Base-by-base conservation (phyloP, 2,888 invertebrate genomes). In the Ophraella communa region DNA sequence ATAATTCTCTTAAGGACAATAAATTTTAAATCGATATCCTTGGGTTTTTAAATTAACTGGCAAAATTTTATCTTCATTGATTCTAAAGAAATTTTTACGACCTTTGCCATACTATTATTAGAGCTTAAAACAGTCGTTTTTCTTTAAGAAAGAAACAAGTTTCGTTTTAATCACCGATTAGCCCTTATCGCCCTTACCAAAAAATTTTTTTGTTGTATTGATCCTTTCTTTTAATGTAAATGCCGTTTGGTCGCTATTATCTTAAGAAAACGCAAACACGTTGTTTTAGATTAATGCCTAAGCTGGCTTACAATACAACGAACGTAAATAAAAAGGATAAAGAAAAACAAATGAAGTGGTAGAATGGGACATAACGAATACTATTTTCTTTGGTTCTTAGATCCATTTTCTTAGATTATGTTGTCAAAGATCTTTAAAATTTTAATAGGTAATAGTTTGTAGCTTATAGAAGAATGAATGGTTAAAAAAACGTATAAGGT, bases 1-100 rank as follows among this genome's bases (percentile, higher is more conserved):
- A 64, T 64, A 64, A 64, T 64, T 64, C 64, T 64, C 58, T 54
- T 49, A 17, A 23, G 47, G 27, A 39, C 55, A 64, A 64, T 64
- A 64, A 55, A 61, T 64, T 64, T 55, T 42, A 44, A 57, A 63
- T 63, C 53, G 63, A 63, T 53, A 63, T 60, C 55, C 54, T 55
- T 24, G 11, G 64, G 52, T 64, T 42, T 17, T 21, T n/a, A 56
- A 55, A 56, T 60, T 54, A 55, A 44, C 59, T 56, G 24, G 45
- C 44, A 51, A 51, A 64, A 45, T 64, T 60, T 47, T 58, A 49
- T 59, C 59, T 59, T 59, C 35, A 55, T 47, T 47, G 44, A 54
- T 45, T 55, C 33, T 54, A 54, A 54, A 20, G 53, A 60, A 60
- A 47, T 47, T 21, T 47, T 47, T 23, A 47, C 23, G 47, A 47